Evolutionary conservation across 2,888 invertebrate species (phyloP).

Genomic region (Polymixis lichenea): DNA sequence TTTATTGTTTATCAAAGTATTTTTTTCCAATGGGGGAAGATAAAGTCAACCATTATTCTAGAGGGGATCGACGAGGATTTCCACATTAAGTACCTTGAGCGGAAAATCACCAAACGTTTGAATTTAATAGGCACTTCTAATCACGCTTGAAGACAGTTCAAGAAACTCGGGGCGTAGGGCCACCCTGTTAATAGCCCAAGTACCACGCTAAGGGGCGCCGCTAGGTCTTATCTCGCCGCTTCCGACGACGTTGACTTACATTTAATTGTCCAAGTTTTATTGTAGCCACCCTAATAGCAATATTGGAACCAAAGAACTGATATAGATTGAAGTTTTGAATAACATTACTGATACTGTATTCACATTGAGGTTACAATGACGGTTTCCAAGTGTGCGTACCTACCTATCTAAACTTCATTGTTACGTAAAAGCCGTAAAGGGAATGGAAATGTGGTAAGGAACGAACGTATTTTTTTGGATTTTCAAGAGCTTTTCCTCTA

Average conservation of each 20-base stretch:
- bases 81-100: constrained; percentile 64
- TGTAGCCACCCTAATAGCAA: constrained; percentile 85
- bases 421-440: constrained; percentile 58
- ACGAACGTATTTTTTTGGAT: constrained; percentile 50
- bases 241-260: constrained; percentile 85
- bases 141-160: constrained; percentile 77
- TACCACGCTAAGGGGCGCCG: constrained; percentile 82
- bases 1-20: constrained; percentile 65
- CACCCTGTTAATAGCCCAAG: constrained; percentile 86
- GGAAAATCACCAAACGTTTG: constrained; percentile 68
- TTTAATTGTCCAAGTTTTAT: constrained; percentile 90
- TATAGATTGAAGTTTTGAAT: constrained; percentile 76
- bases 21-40: constrained; percentile 57
- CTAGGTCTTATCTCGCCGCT: constrained; percentile 86
- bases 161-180: constrained; percentile 75
- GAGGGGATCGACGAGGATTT: constrained; percentile 60
- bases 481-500: constrained; percentile 43
- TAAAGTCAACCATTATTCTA: constrained; percentile 62
- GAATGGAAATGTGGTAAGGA: constrained; percentile 53
- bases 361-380: constrained; percentile 61
- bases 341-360: constrained; percentile 73
- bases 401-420: constrained; percentile 52
- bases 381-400: constrained; percentile 50
- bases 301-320: constrained; percentile 81
- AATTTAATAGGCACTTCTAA: constrained; percentile 79